These are phyloP conservation scores for Xiphydria camelus DNA, from an alignment of 2,888 invertebrate species.

Conservation along the genomic window DNA sequence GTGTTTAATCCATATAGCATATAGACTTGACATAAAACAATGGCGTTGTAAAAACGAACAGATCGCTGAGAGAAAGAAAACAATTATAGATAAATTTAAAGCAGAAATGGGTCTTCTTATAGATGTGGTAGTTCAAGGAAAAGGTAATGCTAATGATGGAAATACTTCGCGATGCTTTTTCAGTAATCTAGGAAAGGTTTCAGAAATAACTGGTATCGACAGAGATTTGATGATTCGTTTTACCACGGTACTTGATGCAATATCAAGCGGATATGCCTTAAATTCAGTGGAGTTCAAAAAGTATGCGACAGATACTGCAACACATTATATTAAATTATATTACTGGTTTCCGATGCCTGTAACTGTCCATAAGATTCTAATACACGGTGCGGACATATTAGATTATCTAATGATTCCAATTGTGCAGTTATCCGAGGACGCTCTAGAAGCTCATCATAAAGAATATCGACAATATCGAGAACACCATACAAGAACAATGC, in stretches of 20 bases:
- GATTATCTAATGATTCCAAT: too few relatives aligned
- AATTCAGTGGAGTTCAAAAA: background rate
- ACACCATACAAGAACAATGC: too few relatives aligned
- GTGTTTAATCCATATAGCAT: constrained; percentile 3
- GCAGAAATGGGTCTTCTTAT: background rate
- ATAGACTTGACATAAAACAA: too few relatives aligned
- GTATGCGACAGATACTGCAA: background rate
- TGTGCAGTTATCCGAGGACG: too few relatives aligned
- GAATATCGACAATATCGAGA: too few relatives aligned
- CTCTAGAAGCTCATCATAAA: too few relatives aligned
- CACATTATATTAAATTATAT: too few relatives aligned
- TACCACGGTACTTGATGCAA: background rate
- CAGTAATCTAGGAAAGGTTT: background rate
- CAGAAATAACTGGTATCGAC: constrained; percentile 2
- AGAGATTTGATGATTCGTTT: background rate
- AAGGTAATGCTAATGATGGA: constrained; percentile 5
- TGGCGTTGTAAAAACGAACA: background rate
- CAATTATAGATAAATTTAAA: constrained; percentile 3
- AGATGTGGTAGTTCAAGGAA: background rate
- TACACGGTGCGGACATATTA: too few relatives aligned
- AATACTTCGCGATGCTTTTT: constrained; percentile 1
- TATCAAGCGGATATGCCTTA: background rate
- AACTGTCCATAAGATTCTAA: too few relatives aligned
- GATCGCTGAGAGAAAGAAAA: background rate
- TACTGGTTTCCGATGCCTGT: too few relatives aligned